These are phyloP conservation scores for Octodon degus DNA, from an alignment of 2,113 vertebrate genomes.

Conservation along the genomic window DNA sequence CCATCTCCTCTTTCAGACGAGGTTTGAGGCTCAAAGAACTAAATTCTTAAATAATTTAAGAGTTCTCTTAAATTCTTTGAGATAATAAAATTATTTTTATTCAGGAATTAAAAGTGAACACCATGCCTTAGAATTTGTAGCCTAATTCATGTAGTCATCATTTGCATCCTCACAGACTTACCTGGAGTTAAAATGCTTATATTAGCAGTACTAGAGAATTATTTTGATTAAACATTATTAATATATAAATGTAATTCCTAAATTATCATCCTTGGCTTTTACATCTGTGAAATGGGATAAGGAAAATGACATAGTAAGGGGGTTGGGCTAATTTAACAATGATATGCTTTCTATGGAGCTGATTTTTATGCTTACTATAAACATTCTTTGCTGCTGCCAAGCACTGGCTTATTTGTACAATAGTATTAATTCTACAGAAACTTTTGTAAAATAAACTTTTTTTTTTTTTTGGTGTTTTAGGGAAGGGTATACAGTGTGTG, in stretches of 20 bases:
- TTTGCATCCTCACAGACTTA: neutral
- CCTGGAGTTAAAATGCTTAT: neutral
- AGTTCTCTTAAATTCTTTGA: neutral
- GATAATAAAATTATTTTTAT: neutral
- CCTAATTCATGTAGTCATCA: neutral
- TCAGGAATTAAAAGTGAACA: neutral
- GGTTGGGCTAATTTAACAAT: neutral
- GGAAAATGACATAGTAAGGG: neutral
- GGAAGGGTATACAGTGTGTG: no score
- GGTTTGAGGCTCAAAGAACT: neutral
- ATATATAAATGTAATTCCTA: neutral
- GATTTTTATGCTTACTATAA: neutral
- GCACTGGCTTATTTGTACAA: neutral
- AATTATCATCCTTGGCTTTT: neutral
- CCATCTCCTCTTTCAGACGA: neutral
- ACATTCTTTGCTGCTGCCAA: neutral
- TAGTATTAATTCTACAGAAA: neutral
- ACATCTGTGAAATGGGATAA: neutral
- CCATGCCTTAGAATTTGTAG: neutral
- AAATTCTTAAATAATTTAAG: neutral
- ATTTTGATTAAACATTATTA: constrained; percentile 10
- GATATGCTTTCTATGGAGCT: neutral
- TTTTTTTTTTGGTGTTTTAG: no score
- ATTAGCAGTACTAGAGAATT: neutral
- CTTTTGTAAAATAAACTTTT: neutral